Conservation (phyloP, 53 echinoderm and acorn worm species). For the Henricia sp. region DNA sequence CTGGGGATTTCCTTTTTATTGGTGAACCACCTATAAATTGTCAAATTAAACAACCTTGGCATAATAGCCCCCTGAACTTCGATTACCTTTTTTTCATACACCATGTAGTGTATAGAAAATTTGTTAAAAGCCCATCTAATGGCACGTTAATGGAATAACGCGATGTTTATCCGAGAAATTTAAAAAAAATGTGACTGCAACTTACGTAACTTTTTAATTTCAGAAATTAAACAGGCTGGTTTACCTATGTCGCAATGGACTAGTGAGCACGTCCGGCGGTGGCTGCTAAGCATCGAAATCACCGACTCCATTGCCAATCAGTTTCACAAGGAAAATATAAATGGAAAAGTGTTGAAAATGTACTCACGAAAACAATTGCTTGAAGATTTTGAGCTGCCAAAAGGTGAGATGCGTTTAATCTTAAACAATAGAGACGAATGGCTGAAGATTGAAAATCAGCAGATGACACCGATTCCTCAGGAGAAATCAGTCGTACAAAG, state of each 20-base stretch:
- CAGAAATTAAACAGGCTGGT: background rate
- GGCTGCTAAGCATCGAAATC: constrained; percentile 19
- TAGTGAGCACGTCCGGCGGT: constrained; percentile 9
- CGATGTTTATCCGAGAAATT: background rate
- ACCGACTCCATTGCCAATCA: background rate
- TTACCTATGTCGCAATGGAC: constrained; percentile 35
- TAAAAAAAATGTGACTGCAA: background rate
- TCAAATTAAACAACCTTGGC: too few relatives aligned
- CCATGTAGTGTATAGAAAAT: too few relatives aligned
- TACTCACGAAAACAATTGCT: background rate
- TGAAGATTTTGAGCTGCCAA: background rate
- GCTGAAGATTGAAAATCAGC: background rate
- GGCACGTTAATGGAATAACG: too few relatives aligned
- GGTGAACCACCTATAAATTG: too few relatives aligned
- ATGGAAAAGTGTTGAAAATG: constrained; percentile 29
- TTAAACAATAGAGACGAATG: background rate
- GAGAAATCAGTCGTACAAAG: background rate
- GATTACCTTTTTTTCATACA: too few relatives aligned
- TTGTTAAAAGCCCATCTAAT: too few relatives aligned
- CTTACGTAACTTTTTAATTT: background rate
- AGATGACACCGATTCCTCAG: background rate
- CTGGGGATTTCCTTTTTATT: too few relatives aligned
- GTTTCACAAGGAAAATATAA: constrained; percentile 24
- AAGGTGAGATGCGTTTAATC: background rate
- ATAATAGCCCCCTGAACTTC: too few relatives aligned